phyloP scores from a whole-genome alignment of 2,888 invertebrate genomes.

The Perdita meconis region DNA sequence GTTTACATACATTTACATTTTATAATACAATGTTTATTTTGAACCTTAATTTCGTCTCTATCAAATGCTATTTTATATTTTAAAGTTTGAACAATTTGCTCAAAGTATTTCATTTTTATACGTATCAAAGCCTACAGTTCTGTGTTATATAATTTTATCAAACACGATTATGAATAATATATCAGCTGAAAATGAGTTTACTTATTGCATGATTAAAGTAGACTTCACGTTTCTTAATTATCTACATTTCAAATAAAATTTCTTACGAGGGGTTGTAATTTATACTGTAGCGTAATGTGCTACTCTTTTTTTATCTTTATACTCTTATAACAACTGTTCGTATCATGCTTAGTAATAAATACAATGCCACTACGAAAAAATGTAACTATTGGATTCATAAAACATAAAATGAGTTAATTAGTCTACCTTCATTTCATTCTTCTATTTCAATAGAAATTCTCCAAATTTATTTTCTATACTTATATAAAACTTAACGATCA shows the following conservation, averaged over 20 bases:
- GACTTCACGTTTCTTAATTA: conserved; percentile 11
- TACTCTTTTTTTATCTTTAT: conserved; percentile 14
- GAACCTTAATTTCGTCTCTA: neutral
- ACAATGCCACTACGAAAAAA: conserved; percentile 2
- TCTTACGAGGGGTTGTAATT: conserved; percentile 7
- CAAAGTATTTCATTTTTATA: conserved; percentile 9
- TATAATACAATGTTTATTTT: neutral
- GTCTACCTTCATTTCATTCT: conserved; percentile 1
- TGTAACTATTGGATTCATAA: conserved; percentile 15
- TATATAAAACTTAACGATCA: neutral
- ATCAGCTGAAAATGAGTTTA: neutral
- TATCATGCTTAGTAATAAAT: conserved; percentile 39
- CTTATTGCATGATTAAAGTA: conserved; percentile 42
- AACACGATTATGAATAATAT: neutral
- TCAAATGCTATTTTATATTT: conserved; percentile 6
- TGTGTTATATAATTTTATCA: conserved; percentile 10
- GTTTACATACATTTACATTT: neutral
- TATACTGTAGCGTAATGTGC: conserved; percentile 1
- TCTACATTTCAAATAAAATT: neutral
- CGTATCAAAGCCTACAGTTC: conserved; percentile 11
- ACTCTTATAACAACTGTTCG: conserved; percentile 29
- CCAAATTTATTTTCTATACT: neutral
- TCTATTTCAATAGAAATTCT: neutral
- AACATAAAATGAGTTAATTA: neutral
- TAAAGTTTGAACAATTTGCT: conserved; percentile 6